phyloP scores from a whole-genome alignment of 2,888 invertebrate species.

The Pachydiplax longipennis region DNA sequence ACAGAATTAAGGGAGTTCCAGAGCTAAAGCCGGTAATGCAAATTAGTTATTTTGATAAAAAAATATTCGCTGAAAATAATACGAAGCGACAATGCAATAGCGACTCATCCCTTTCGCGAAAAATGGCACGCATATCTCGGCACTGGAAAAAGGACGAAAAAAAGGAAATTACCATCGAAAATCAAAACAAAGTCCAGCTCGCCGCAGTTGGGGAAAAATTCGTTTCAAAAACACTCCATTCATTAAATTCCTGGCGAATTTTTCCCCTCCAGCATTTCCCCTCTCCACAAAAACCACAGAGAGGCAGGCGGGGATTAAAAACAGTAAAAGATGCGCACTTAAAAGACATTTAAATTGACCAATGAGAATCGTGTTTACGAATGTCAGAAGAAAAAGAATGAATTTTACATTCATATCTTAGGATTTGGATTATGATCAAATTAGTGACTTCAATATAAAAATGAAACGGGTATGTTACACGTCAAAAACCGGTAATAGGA shows the following conservation, averaged over 20 bases:
- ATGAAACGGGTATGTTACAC: background rate
- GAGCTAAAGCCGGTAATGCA: too few species aligned
- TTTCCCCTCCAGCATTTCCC: background rate
- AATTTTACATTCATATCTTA: too few species aligned
- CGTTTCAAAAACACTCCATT: constrained; percentile 23
- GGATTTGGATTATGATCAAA: too few species aligned
- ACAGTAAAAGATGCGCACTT: background rate
- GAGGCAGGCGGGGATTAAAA: background rate
- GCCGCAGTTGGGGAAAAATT: background rate
- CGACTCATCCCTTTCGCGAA: background rate
- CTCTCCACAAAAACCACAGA: background rate
- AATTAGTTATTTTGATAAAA: too few species aligned
- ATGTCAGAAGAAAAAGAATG: too few species aligned
- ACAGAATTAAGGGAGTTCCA: too few species aligned
- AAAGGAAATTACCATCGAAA: background rate
- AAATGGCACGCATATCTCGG: background rate
- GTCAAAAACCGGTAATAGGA: too few species aligned
- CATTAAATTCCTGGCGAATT: constrained; percentile 37
- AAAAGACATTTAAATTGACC: background rate
- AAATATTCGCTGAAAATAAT: too few species aligned
- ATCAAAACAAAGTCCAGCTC: background rate
- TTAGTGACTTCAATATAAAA: background rate
- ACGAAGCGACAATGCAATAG: background rate
- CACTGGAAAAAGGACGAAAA: background rate
- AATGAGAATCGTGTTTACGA: too few species aligned